Evolutionary conservation across 2,113 vertebrate species (phyloP).

Genomic region (Ciconia maguari): DNA sequence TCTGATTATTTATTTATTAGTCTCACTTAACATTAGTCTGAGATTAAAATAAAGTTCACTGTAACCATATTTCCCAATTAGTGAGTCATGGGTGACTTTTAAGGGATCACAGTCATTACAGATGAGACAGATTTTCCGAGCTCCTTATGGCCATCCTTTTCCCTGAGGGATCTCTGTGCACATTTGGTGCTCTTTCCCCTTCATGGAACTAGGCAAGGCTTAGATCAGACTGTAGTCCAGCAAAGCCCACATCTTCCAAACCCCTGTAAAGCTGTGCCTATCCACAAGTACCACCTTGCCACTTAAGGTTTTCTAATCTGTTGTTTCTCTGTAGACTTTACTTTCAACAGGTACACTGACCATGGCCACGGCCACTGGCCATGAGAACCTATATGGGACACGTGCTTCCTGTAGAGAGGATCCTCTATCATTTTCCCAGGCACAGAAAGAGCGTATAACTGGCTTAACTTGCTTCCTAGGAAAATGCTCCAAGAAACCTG

Average conservation of each 20-base stretch:
- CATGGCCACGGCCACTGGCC: not conserved
- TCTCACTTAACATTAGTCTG: not conserved
- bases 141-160: not conserved
- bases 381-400: not conserved
- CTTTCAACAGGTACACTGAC: not conserved
- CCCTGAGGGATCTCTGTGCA: rapidly evolving
- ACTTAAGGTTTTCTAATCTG: not conserved
- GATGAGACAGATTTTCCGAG: not conserved
- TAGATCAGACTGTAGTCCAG: not conserved
- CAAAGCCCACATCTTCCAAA: not conserved
- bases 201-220: not conserved
- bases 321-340: not conserved
- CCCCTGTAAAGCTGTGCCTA: not conserved
- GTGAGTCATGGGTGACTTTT: not conserved
- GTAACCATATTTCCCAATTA: not conserved
- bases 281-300: not conserved
- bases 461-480: not conserved
- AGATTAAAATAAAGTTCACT: not conserved
- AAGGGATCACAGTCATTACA: not conserved
- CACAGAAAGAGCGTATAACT: not conserved
- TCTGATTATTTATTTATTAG: not conserved
- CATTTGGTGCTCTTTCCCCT: not conserved
- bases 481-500: not conserved
- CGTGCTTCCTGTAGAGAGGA: not conserved
- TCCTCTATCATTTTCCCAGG: not conserved